Base-by-base conservation (phyloP, 2,797 vertebrate genomes). In the Hephaestus fuliginosus region DNA sequence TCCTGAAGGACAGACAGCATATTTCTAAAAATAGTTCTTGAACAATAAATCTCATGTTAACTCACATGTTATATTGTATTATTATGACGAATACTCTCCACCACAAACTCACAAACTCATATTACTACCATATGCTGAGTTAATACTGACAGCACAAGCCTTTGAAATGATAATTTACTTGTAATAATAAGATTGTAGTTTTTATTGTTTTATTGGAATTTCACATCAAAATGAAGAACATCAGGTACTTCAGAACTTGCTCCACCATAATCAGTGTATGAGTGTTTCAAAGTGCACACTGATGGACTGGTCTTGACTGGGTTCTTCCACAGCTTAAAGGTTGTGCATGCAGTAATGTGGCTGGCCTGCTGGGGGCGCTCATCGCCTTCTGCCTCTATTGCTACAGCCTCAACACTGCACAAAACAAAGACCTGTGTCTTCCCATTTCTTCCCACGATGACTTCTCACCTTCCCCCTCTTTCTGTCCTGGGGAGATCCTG, bases 351-450 rank as follows among this genome's bases (percentile, higher is more conserved):
- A 90, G 75, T 80, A 93, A 94, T n/a, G 9, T 80, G n/a, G 62
- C 80, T 8, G 87, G 90, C 60, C 88, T 95, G 43, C 30, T 94
- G 76, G 91, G 80, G 65, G 79, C 93, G 2, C 17, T 94, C 72
- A 25, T 94, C 25, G 93, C 92, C 46, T 80, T 95, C 70, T 78
- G 85, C 78, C 30, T 95, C 6, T 95, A 95, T 78, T 70, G 76
- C 64, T 82, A 86, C 76, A 77, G 39, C 72, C 53, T 95, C 28
- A 78, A 4, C 43, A 18, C 1, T 0, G 0, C 12, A 1, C 5
- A 2, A 0, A 22, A 2, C 3, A 1, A n/a, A 0, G 14, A 48
- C 0, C 0, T 0, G 0, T 90, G 87, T 64, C 0, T 0, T 2
- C 0, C 2, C 9, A 0, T 0, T 2, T 0, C 1, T 1, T 0